phyloP scores from a whole-genome alignment of 2,113 vertebrate species.

The Gnathonemus longibarbis region DNA sequence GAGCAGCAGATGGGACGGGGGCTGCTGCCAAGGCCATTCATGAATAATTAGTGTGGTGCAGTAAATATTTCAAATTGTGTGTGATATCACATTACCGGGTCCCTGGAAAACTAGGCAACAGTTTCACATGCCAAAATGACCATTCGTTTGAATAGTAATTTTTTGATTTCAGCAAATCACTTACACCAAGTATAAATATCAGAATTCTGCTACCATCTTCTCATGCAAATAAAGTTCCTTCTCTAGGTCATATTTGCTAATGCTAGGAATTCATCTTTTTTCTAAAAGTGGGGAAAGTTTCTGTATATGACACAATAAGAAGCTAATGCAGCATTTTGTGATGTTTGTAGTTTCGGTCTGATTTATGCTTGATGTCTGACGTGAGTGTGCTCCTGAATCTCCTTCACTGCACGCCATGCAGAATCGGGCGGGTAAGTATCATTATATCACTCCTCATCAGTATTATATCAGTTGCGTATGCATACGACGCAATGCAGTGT shows the following conservation, averaged over 20 bases:
- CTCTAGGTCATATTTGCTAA: background rate
- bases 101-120: constrained; percentile 25
- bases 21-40: constrained; percentile 20
- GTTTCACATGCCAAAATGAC: constrained; percentile 33
- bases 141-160: constrained; percentile 23
- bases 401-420: background rate
- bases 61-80: constrained; percentile 59
- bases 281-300: background rate
- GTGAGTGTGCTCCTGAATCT: background rate
- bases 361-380: background rate
- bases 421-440: background rate
- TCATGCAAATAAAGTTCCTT: background rate
- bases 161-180: background rate
- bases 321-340: background rate
- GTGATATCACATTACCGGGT: constrained; percentile 51
- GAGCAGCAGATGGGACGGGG: constrained; percentile 19
- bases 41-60: constrained; percentile 44
- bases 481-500: background rate
- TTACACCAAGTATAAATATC: background rate
- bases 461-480: background rate
- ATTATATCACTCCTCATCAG: background rate
- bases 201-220: background rate
- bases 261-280: background rate
- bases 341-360: background rate
- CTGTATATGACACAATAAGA: background rate